These are phyloP conservation scores for Tethya wilhelma DNA, from an alignment of 37 sponge, comb jelly and placozoan genomes.

Conservation along the genomic window DNA sequence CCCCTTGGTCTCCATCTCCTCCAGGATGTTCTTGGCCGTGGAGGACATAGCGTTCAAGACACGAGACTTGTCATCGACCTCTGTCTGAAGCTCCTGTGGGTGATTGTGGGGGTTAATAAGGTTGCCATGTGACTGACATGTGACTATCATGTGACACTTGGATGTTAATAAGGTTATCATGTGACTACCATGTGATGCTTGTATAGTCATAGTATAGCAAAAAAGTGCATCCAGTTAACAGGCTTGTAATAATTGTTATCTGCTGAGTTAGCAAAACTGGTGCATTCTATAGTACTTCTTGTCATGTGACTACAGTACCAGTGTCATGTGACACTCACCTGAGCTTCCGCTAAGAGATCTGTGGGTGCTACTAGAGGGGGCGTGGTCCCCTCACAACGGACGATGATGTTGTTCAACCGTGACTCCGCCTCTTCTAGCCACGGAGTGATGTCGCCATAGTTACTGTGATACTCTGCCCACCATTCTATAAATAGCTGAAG, in stretches of 20 bases:
- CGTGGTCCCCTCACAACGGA: neutral
- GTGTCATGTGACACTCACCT: slow-evolving; percentile 35
- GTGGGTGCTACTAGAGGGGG: slow-evolving; percentile 17
- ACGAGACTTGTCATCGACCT: slow-evolving; percentile 15
- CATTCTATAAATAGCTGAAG: slow-evolving; percentile 42
- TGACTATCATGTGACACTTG: too few species aligned
- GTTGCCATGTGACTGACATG: neutral
- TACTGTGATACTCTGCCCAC: slow-evolving; percentile 51
- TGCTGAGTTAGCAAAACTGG: too few species aligned
- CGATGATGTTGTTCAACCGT: slow-evolving; percentile 2
- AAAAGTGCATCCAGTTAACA: too few species aligned
- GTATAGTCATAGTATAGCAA: neutral
- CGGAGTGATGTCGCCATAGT: slow-evolving; percentile 23
- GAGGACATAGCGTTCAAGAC: slow-evolving; percentile 11
- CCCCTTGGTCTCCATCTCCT: slow-evolving; percentile 29
- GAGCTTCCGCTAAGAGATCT: slow-evolving; percentile 8
- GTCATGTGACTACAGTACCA: too few species aligned
- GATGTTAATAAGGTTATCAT: too few species aligned
- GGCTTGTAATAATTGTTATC: too few species aligned
- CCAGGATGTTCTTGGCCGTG: slow-evolving; percentile 20
- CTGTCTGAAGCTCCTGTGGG: neutral
- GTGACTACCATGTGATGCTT: neutral
- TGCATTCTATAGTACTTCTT: too few species aligned
- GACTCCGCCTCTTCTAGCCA: slow-evolving; percentile 51
- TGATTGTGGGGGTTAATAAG: neutral